phyloP scores from a whole-genome alignment of 1,140 invertebrate genomes.

The Tyrophagus putrescentiae region DNA sequence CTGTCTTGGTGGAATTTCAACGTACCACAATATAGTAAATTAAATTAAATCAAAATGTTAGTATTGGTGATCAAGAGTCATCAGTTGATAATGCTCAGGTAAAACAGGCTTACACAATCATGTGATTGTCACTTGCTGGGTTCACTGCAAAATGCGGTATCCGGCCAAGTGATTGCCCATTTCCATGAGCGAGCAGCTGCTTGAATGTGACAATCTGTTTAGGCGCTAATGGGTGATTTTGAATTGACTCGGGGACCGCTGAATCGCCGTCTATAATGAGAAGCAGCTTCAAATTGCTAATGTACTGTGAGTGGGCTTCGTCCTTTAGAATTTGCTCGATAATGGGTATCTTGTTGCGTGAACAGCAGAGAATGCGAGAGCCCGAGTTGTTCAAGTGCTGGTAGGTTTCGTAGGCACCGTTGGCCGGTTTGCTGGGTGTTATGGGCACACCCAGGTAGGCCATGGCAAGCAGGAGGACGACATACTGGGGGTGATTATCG shows the following conservation, averaged over 20 bases:
- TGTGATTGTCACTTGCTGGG: not conserved
- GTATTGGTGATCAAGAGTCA: not conserved
- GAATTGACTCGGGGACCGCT: not conserved
- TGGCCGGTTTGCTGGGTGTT: slow-evolving; percentile 1
- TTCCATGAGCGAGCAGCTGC: not conserved
- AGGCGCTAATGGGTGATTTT: not conserved
- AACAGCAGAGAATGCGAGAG: not conserved
- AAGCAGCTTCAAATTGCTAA: not conserved
- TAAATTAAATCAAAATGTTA: not conserved
- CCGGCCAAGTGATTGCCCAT: not conserved
- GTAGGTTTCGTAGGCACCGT: not conserved
- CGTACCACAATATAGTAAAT: not conserved
- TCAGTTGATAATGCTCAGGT: too few species aligned
- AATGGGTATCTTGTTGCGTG: not conserved
- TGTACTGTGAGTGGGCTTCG: not conserved
- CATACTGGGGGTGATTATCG: not conserved
- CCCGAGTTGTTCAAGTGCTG: not conserved
- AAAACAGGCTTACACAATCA: not conserved
- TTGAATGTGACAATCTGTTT: not conserved
- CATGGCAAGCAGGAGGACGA: not conserved
- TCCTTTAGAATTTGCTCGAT: not conserved
- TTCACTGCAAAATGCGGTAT: not conserved
- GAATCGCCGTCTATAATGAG: not conserved
- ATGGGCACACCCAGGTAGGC: not conserved
- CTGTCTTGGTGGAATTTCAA: too few species aligned